phyloP scores from a whole-genome alignment of 2,888 invertebrate species.

The Callosobruchus maculatus region DNA sequence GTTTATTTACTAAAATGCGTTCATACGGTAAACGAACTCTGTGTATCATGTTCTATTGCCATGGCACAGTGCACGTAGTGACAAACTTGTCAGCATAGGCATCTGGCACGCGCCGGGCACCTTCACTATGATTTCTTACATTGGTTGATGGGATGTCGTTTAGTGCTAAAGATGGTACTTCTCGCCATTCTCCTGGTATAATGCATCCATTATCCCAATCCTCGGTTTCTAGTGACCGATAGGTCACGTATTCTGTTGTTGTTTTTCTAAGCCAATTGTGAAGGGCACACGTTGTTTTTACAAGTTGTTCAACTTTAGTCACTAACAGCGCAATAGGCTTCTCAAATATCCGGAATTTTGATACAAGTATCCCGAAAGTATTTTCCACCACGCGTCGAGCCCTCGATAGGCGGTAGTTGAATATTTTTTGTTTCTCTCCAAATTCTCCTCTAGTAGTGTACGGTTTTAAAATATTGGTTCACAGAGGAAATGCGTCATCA shows the following conservation, averaged over 20 bases:
- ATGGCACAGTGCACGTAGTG: too few species aligned
- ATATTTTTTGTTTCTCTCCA: slow-evolving; percentile 13
- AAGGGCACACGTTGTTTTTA: slow-evolving; percentile 3
- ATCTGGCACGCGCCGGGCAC: too few species aligned
- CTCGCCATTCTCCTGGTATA: too few species aligned
- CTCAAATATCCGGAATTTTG: slow-evolving; percentile 24
- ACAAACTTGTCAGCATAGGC: too few species aligned
- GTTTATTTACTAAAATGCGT: too few species aligned
- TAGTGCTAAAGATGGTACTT: too few species aligned
- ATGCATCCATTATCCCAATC: too few species aligned
- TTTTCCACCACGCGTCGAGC: slow-evolving; percentile 26
- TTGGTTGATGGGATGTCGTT: too few species aligned
- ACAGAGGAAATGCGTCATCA: slow-evolving; percentile 26
- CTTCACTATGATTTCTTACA: too few species aligned
- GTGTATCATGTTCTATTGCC: too few species aligned
- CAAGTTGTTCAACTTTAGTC: slow-evolving; percentile 8
- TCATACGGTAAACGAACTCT: too few species aligned
- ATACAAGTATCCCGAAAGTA: slow-evolving; percentile 24
- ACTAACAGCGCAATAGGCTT: slow-evolving; percentile 10
- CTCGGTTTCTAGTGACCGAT: too few species aligned
- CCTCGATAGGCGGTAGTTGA: slow-evolving; percentile 23
- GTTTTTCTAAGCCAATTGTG: slow-evolving; percentile 3
- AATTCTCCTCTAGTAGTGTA: background rate
- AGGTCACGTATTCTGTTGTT: background rate
- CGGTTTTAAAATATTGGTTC: slow-evolving; percentile 18